Conservation (phyloP, 2,113 vertebrate species). For the Perca flavescens region DNA sequence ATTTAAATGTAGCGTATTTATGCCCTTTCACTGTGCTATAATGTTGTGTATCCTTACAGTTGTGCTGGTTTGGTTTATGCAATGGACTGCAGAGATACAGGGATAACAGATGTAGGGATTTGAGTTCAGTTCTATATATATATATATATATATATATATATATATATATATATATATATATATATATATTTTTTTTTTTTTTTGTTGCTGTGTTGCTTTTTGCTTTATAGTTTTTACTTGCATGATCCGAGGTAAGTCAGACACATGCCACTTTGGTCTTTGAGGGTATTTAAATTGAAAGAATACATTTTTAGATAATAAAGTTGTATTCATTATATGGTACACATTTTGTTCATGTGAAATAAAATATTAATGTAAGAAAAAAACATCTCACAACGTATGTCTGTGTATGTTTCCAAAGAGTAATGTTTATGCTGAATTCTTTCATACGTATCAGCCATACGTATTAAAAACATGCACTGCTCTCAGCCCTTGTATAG, state of each 20-base stretch:
- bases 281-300: constrained; percentile 25
- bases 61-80: constrained; percentile 1
- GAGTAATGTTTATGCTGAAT: not conserved
- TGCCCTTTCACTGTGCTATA: constrained; percentile 29
- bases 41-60: constrained; percentile 3
- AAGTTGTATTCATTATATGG: not conserved
- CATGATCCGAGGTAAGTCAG: constrained; percentile 1
- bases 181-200: not conserved
- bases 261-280: constrained; percentile 31
- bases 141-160: no score
- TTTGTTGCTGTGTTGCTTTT: not conserved
- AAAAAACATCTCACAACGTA: not conserved
- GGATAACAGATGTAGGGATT: not conserved
- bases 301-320: not conserved
- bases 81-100: not conserved
- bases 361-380: constrained; percentile 43
- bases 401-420: not conserved
- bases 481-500: not conserved
- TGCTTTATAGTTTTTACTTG: constrained; percentile 3
- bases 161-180: no score
- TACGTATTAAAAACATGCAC: not conserved
- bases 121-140: not conserved
- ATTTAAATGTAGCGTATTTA: constrained; percentile 44
- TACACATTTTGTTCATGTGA: constrained; percentile 52
- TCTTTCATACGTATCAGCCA: constrained; percentile 3